Conservation (phyloP, 2,113 vertebrate genomes). For the Psephotus haematonotus region DNA sequence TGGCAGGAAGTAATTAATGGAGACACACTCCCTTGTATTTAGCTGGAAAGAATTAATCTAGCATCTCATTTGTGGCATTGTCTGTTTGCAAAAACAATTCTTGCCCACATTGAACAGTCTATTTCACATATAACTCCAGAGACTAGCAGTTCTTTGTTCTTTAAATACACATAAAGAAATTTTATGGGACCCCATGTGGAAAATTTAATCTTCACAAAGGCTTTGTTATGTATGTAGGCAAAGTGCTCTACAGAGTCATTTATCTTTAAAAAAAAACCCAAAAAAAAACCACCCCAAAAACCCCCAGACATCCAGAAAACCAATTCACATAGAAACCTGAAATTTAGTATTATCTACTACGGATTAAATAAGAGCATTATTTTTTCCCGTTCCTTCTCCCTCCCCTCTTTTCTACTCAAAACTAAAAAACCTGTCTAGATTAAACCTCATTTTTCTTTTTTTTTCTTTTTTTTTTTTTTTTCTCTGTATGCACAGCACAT, state of each 20-base stretch:
- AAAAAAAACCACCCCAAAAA: neutral
- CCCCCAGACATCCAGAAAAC: neutral
- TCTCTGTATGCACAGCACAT: neutral
- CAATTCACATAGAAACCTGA: neutral
- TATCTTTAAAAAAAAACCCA: neutral
- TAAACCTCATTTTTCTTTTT: neutral
- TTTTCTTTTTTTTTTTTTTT: neutral
- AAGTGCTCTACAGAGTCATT: neutral
- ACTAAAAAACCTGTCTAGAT: neutral
- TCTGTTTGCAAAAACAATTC: neutral
- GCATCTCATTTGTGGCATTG: neutral
- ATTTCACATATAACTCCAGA: neutral
- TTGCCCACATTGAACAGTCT: neutral
- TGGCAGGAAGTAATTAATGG: constrained; percentile 18
- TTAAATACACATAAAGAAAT: neutral
- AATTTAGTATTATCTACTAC: neutral
- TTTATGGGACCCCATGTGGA: neutral
- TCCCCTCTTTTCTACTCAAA: neutral
- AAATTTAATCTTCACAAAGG: neutral
- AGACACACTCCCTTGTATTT: neutral
- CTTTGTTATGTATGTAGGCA: neutral
- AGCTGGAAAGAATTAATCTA: neutral
- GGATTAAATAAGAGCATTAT: neutral
- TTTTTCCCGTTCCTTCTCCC: neutral
- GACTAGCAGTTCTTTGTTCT: neutral